A percentile compares a stretch with the other conserved stretches of the same genome.
Evolutionary conservation across 30 jellyfish, hydroid and myxozoan genomes (phyloP).

Genomic region (Chrysaora quinquecirrha): DNA sequence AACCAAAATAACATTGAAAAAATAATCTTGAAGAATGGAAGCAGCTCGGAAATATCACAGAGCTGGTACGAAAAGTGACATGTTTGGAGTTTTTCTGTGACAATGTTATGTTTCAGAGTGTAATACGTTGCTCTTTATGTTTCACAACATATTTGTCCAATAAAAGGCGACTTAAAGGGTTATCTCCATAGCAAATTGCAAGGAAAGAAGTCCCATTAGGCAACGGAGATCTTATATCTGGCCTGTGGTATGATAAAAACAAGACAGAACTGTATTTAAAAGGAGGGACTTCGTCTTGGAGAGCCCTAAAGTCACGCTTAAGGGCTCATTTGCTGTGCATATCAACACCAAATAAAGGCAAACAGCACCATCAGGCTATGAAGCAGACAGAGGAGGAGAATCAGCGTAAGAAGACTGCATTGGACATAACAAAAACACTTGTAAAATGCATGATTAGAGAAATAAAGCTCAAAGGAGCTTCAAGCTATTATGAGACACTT

Average conservation of each 20-base stretch:
- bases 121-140: not conserved
- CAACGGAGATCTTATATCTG: slow-evolving; percentile 9
- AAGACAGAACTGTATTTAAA: slow-evolving; percentile 10
- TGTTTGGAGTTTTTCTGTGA: not conserved
- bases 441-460: slow-evolving; percentile 36
- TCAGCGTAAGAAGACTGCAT: slow-evolving; percentile 29
- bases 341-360: slow-evolving; percentile 19
- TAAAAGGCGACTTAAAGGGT: slow-evolving; percentile 8
- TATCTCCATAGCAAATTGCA: slow-evolving; percentile 15
- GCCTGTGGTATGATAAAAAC: slow-evolving; percentile 14
- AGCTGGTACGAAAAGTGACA: slow-evolving; percentile 1
- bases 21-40: slow-evolving; percentile 25
- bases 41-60: slow-evolving; percentile 18
- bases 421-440: slow-evolving; percentile 12
- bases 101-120: not conserved
- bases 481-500: slow-evolving; percentile 22
- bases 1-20: too few species aligned
- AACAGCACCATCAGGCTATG: slow-evolving; percentile 9
- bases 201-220: slow-evolving; percentile 9
- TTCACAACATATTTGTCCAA: not conserved
- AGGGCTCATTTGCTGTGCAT: slow-evolving; percentile 27
- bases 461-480: slow-evolving; percentile 22
- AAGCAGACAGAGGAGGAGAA: slow-evolving; percentile 21
- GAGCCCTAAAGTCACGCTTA: not conserved
- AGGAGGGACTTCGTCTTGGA: slow-evolving; percentile 15